Percentiles rank a stretch among this genome's conserved stretches.
phyloP scores from a whole-genome alignment of 1,140 invertebrate genomes.

The Drosophila nasuta region DNA sequence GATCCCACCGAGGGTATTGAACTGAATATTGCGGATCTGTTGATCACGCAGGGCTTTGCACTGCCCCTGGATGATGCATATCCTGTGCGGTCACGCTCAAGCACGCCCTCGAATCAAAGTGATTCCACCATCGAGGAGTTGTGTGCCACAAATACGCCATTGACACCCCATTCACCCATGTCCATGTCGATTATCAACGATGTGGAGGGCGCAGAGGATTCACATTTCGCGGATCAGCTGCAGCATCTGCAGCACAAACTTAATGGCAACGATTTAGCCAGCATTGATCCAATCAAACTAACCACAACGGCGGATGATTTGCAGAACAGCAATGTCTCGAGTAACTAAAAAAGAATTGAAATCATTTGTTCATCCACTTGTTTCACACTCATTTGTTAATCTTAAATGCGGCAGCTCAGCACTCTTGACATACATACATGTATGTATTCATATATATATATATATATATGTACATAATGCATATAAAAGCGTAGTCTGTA shows the following conservation, averaged over 20 bases:
- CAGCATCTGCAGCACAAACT: conserved; percentile 72
- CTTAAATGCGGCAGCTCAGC: conserved; percentile 53
- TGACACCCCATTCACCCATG: conserved; percentile 62
- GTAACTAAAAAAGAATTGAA: conserved; percentile 3
- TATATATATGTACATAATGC: conserved; percentile 7
- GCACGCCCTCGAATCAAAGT: conserved; percentile 63
- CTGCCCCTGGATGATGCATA: conserved; percentile 67
- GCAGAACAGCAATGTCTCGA: conserved; percentile 55
- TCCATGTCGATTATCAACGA: conserved; percentile 63
- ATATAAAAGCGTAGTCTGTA: conserved; percentile 55
- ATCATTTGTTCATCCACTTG: background rate
- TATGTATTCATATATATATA: background rate
- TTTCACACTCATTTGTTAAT: conserved; percentile 40
- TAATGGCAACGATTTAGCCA: conserved; percentile 54
- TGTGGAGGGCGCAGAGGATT: conserved; percentile 61
- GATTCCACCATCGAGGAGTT: conserved; percentile 73
- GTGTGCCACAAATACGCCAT: conserved; percentile 51
- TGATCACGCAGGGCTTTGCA: conserved; percentile 77
- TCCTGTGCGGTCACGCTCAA: conserved; percentile 69
- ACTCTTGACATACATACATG: conserved; percentile 68
- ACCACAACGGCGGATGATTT: conserved; percentile 48
- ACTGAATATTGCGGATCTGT: conserved; percentile 73
- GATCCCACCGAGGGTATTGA: conserved; percentile 84
- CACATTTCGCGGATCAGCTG: conserved; percentile 64
- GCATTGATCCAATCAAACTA: conserved; percentile 53